These are phyloP conservation scores for Dendrolimus houi DNA, from an alignment of 2,888 invertebrate genomes.

Conservation along the genomic window DNA sequence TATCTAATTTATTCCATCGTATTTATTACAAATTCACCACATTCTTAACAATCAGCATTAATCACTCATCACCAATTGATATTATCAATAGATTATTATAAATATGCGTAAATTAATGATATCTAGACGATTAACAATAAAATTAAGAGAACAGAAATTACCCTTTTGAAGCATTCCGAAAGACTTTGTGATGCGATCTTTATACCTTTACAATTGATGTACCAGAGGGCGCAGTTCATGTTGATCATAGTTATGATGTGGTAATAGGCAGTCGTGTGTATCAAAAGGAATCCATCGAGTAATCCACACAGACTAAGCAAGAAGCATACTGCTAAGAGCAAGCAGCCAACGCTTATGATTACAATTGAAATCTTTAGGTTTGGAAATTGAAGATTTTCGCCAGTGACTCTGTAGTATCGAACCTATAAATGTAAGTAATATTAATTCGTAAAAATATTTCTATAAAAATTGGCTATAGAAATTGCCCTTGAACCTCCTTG, in stretches of 20 bases:
- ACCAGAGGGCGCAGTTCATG: constrained; percentile 84
- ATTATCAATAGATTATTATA: too few relatives aligned
- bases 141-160: constrained; percentile 18
- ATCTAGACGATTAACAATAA: too few relatives aligned
- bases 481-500: too few relatives aligned
- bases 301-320: constrained; percentile 76
- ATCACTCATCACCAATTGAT: too few relatives aligned
- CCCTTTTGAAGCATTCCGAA: constrained; percentile 69
- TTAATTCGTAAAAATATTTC: too few relatives aligned
- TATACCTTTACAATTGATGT: constrained; percentile 81
- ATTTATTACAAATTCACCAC: too few relatives aligned
- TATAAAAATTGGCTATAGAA: too few relatives aligned
- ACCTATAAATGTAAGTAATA: constrained; percentile 38
- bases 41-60: too few relatives aligned
- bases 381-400: constrained; percentile 78
- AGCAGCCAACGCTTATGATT: constrained; percentile 78
- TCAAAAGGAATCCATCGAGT: constrained; percentile 78
- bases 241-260: constrained; percentile 84
- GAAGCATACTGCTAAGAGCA: constrained; percentile 77
- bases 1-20: too few relatives aligned
- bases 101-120: too few relatives aligned
- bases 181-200: constrained; percentile 77
- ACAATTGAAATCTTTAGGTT: constrained; percentile 76
- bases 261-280: constrained; percentile 78
- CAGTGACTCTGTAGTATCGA: constrained; percentile 73